Evolutionary conservation across 53 echinoderm and acorn worm species (phyloP).

Genomic region (Astropecten irregularis): DNA sequence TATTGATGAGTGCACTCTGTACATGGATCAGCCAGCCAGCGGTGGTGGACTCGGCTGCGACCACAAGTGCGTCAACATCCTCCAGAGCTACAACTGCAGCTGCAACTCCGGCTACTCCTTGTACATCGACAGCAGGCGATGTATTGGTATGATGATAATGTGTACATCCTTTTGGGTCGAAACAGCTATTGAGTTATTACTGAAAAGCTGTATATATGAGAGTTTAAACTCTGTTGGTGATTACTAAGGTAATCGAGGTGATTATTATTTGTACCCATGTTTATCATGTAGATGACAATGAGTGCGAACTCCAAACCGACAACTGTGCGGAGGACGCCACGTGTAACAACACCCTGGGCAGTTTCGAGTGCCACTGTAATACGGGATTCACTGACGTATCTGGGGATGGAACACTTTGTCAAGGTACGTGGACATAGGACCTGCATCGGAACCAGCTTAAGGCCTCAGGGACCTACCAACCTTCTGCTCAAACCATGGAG

Average conservation of each 20-base stretch:
- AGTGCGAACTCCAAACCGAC: constrained; percentile 32
- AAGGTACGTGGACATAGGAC: not conserved
- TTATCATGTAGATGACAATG: constrained; percentile 11
- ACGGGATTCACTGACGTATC: constrained; percentile 7
- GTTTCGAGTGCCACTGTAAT: constrained; percentile 24
- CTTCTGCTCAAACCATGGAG: not conserved
- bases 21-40: constrained; percentile 25
- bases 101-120: constrained; percentile 68
- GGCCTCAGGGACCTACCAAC: not conserved
- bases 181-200: not conserved
- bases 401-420: constrained; percentile 28
- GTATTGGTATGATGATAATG: constrained; percentile 65
- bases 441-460: not conserved
- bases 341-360: constrained; percentile 30
- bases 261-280: not conserved
- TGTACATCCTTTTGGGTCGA: not conserved
- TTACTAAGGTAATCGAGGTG: not conserved
- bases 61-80: constrained; percentile 69
- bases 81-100: constrained; percentile 65
- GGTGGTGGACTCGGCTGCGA: constrained; percentile 65
- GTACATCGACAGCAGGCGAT: constrained; percentile 61
- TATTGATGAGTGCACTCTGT: constrained; percentile 69
- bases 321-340: constrained; percentile 26
- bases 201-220: not conserved
- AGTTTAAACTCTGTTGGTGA: not conserved